Conservation (phyloP, 1,140 invertebrate genomes). For the Schlechtendalia chinensis region DNA sequence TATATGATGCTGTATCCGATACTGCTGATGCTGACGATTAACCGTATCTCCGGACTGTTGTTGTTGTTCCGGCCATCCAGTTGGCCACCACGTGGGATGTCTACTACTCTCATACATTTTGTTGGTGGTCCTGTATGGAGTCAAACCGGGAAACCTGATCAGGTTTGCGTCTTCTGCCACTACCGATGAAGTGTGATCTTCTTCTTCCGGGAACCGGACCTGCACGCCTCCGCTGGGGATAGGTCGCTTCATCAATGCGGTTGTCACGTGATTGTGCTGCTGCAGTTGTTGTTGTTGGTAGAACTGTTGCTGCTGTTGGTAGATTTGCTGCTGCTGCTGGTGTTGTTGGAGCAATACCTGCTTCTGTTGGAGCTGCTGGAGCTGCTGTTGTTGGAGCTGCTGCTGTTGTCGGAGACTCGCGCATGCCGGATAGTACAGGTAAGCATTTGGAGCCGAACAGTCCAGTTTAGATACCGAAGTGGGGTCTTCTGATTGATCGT, state of each 20-base stretch:
- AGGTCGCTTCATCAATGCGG: background rate
- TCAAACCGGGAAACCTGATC: background rate
- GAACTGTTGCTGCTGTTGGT: background rate
- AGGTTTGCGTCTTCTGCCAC: background rate
- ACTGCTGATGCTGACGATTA: conserved; percentile 9
- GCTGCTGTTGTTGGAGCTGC: background rate
- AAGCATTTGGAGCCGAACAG: conserved; percentile 10
- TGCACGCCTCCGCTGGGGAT: background rate
- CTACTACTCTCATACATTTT: conserved; percentile 46
- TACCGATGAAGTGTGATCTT: background rate
- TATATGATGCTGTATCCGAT: background rate
- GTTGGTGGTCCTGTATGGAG: conserved; percentile 31
- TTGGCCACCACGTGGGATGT: conserved; percentile 43
- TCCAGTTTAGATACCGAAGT: background rate
- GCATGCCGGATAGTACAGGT: background rate
- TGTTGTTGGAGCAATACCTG: background rate
- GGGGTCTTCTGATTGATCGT: conserved; percentile 13
- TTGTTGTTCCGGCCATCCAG: conserved; percentile 26
- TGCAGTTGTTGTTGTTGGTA: background rate
- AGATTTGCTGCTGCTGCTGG: background rate
- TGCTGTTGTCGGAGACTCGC: background rate
- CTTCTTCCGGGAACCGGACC: conserved; percentile 24
- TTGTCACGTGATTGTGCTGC: background rate
- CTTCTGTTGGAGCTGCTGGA: background rate
- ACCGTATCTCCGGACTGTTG: background rate